Conservation (phyloP, 2,888 invertebrate genomes). For the Globia sparganii region DNA sequence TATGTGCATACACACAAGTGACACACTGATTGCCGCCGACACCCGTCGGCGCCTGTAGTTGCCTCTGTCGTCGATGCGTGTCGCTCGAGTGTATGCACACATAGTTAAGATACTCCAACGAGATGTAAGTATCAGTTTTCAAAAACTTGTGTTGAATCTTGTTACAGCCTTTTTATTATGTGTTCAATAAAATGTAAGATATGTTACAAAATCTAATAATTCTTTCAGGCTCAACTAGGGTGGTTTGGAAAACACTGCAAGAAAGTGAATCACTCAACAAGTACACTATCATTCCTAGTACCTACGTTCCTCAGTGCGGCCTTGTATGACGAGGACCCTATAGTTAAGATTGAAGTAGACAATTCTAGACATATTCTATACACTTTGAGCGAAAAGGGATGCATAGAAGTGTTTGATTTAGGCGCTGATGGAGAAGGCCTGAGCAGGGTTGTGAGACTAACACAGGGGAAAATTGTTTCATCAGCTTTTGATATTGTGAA, state of each 20-base stretch:
- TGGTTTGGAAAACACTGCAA: conserved; percentile 99
- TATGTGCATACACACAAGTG: too few relatives aligned
- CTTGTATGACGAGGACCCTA: conserved; percentile 96
- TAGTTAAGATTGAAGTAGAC: conserved; percentile 97
- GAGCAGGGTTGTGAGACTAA: conserved; percentile 93
- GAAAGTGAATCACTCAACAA: conserved; percentile 98
- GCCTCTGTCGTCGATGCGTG: too few relatives aligned
- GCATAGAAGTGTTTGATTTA: conserved; percentile 97
- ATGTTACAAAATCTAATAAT: not conserved
- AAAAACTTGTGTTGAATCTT: not conserved
- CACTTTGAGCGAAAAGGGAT: conserved; percentile 96
- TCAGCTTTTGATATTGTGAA: conserved; percentile 95
- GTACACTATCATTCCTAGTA: conserved; percentile 95
- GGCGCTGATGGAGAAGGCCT: conserved; percentile 94
- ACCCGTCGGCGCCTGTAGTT: too few relatives aligned
- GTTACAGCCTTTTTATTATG: not conserved
- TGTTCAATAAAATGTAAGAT: not conserved
- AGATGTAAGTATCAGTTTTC: not conserved
- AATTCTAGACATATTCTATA: conserved; percentile 97
- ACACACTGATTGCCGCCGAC: too few relatives aligned
- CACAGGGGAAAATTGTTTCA: conserved; percentile 93
- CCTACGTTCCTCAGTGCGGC: conserved; percentile 97
- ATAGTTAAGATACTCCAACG: not conserved
- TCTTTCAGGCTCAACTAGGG: conserved; percentile 93
- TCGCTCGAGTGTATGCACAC: too few relatives aligned